Evolutionary conservation across 2,888 invertebrate genomes (phyloP).

Genomic region (Norana najaformis): DNA sequence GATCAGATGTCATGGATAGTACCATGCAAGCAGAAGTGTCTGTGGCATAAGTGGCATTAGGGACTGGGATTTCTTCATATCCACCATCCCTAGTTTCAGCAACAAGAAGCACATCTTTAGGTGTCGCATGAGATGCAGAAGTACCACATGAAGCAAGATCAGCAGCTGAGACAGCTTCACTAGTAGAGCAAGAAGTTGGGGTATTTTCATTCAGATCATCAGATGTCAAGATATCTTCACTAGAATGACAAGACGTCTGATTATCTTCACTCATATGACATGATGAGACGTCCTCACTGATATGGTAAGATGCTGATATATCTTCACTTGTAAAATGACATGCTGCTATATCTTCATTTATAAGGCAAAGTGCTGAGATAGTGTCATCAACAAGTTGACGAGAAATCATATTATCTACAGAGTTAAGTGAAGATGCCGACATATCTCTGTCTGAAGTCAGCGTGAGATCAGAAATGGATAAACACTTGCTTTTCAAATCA

Average conservation of each 20-base stretch:
- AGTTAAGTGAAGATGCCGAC: not conserved
- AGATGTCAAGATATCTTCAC: no score
- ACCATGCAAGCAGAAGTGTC: no score
- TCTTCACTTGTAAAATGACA: not conserved
- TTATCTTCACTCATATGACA: no score
- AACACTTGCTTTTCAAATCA: not conserved
- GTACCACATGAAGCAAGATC: no score
- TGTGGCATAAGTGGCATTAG: no score
- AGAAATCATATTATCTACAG: not conserved
- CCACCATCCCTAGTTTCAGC: no score
- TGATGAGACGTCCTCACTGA: no score
- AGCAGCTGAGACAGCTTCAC: not conserved
- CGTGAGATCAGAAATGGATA: not conserved
- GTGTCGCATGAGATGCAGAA: not conserved
- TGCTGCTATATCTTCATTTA: not conserved
- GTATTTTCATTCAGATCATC: no score
- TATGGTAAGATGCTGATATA: not conserved
- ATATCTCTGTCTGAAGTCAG: not conserved
- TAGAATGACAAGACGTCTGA: no score
- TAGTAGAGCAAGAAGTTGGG: no score
- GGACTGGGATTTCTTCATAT: no score
- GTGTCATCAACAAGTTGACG: not conserved
- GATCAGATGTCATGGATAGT: no score
- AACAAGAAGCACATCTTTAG: not conserved
- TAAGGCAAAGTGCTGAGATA: not conserved